phyloP scores from a whole-genome alignment of 2,113 vertebrate genomes.

The Laticauda laticaudata region DNA sequence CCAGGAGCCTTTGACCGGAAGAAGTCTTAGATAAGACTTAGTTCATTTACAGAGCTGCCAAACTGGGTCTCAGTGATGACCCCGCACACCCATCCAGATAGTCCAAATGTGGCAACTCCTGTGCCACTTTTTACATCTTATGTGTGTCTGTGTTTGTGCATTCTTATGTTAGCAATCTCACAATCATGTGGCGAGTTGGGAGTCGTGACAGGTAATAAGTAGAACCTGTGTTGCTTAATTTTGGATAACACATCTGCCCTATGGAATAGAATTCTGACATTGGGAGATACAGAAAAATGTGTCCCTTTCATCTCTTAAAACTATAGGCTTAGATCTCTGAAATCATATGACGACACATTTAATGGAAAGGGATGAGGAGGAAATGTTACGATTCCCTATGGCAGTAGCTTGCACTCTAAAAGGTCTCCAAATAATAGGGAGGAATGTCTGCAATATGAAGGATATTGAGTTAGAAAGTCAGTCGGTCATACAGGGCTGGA shows the following conservation, averaged over 20 bases:
- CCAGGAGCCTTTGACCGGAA: not conserved
- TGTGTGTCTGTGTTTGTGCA: not conserved
- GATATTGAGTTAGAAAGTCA: not conserved
- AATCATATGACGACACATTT: not conserved
- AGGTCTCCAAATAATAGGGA: not conserved
- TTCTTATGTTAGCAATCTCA: not conserved
- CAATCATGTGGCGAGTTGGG: not conserved
- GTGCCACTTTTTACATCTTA: not conserved
- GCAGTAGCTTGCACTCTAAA: not conserved
- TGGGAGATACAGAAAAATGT: not conserved
- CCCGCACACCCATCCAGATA: not conserved
- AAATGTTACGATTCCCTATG: not conserved
- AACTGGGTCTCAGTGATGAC: not conserved
- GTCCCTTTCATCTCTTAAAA: not conserved
- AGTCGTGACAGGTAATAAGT: not conserved
- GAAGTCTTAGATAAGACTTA: not conserved
- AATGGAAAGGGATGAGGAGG: not conserved
- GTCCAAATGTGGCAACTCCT: not conserved
- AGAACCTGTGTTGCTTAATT: not conserved
- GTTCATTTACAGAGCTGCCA: not conserved
- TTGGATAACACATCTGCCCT: not conserved
- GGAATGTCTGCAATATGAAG: not conserved
- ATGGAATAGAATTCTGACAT: not conserved
- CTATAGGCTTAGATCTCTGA: not conserved
- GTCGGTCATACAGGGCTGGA: not conserved